Conservation (phyloP, 2,113 vertebrate genomes). For the Peromyscus maniculatus region DNA sequence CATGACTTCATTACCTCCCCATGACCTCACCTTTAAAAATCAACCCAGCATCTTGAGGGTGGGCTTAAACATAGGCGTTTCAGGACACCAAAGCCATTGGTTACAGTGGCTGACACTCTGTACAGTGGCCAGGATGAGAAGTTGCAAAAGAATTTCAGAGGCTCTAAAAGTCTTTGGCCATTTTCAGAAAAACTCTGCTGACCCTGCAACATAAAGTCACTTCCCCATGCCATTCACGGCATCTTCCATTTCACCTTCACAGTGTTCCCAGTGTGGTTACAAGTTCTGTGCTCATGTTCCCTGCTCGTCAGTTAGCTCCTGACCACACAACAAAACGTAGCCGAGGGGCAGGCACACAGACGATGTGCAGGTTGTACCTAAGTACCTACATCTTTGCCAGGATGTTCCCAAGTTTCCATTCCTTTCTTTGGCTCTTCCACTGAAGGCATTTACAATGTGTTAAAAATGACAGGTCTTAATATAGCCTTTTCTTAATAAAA, state of each 20-base stretch:
- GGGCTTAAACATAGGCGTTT: not conserved
- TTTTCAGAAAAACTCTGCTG: not conserved
- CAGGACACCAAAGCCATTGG: not conserved
- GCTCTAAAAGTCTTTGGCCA: not conserved
- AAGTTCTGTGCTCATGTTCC: not conserved
- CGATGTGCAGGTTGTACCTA: not conserved
- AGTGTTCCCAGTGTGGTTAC: not conserved
- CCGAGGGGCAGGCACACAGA: not conserved
- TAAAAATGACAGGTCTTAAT: conserved; percentile 74
- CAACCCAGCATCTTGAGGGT: not conserved
- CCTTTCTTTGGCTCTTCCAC: conserved; percentile 63
- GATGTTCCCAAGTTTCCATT: not conserved
- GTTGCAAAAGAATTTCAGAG: not conserved
- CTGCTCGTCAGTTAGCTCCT: not conserved
- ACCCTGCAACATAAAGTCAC: not conserved
- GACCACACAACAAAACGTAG: too few relatives aligned
- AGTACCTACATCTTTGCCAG: not conserved
- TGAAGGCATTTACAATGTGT: conserved; percentile 20
- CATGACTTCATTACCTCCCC: not conserved
- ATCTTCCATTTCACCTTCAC: not conserved
- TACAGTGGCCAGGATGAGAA: not conserved
- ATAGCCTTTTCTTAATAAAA: conserved; percentile 82
- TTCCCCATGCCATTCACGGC: not conserved
- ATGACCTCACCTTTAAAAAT: not conserved
- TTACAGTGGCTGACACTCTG: not conserved